Conservation (phyloP, 2,888 invertebrate species). For the Teinopalpus imperialis region DNA sequence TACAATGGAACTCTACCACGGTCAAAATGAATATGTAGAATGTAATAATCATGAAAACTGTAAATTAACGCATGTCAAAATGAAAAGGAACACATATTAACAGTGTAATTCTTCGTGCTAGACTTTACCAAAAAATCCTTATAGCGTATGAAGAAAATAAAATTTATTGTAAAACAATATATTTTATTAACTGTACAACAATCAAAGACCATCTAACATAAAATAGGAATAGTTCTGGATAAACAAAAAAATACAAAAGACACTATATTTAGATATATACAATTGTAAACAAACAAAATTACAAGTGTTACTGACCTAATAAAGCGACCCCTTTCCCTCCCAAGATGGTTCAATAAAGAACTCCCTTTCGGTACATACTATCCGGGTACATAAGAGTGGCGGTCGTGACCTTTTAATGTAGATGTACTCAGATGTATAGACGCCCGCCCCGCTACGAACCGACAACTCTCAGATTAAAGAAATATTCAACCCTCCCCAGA, state of each 20-base stretch:
- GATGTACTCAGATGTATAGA: conserved; percentile 56
- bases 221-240: too few relatives aligned
- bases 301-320: conserved; percentile 79
- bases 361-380: conserved; percentile 72
- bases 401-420: conserved; percentile 74
- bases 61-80: too few relatives aligned
- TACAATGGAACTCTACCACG: too few relatives aligned
- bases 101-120: too few relatives aligned
- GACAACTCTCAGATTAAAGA: conserved; percentile 52
- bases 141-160: too few relatives aligned
- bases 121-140: too few relatives aligned
- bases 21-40: too few relatives aligned
- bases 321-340: conserved; percentile 74
- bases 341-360: conserved; percentile 78
- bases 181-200: too few relatives aligned
- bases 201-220: too few relatives aligned
- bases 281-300: conserved; percentile 67
- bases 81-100: too few relatives aligned
- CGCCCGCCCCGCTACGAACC: conserved; percentile 51
- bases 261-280: conserved; percentile 32
- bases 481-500: conserved; percentile 45
- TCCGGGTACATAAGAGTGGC: conserved; percentile 67
- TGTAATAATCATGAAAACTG: too few relatives aligned
- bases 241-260: conserved; percentile 35
- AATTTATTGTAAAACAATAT: too few relatives aligned